Percentiles rank a stretch among this genome's conserved stretches.
Evolutionary conservation across 92 coral and sea anemone species (phyloP).

Genomic region (Metridium senile): DNA sequence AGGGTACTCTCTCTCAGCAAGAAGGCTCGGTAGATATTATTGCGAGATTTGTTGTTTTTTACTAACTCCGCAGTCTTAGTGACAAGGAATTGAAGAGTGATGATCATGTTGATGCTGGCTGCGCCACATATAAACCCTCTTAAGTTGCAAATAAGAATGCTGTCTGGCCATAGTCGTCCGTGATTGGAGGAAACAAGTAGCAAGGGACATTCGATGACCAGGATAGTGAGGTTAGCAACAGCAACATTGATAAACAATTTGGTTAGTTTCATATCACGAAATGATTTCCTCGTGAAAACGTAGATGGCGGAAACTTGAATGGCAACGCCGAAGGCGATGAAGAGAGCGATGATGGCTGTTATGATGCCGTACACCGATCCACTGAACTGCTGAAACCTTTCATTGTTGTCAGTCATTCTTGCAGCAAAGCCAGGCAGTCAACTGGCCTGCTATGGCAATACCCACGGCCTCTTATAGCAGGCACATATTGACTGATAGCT

Average conservation of each 20-base stretch:
- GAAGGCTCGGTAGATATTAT: background rate
- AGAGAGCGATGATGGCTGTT: background rate
- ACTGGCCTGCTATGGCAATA: too few species aligned
- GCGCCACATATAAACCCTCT: background rate
- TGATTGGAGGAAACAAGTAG: background rate
- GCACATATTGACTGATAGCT: too few species aligned
- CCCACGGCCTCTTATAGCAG: too few species aligned
- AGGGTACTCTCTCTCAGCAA: background rate
- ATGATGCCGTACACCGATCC: background rate
- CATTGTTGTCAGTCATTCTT: too few species aligned
- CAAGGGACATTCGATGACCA: background rate
- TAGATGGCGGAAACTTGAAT: background rate
- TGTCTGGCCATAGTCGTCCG: background rate
- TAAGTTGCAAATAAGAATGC: background rate
- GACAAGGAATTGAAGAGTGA: background rate
- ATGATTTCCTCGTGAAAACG: background rate
- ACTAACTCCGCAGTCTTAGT: background rate
- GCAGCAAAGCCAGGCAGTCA: too few species aligned
- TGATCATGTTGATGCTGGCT: constrained; percentile 1
- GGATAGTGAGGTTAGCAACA: background rate
- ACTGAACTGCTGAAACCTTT: too few species aligned
- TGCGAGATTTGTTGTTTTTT: background rate
- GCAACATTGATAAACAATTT: background rate
- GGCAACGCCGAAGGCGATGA: background rate
- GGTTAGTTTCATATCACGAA: background rate